Conservation (phyloP, 2,888 invertebrate genomes). For the Patella ulyssiponensis region DNA sequence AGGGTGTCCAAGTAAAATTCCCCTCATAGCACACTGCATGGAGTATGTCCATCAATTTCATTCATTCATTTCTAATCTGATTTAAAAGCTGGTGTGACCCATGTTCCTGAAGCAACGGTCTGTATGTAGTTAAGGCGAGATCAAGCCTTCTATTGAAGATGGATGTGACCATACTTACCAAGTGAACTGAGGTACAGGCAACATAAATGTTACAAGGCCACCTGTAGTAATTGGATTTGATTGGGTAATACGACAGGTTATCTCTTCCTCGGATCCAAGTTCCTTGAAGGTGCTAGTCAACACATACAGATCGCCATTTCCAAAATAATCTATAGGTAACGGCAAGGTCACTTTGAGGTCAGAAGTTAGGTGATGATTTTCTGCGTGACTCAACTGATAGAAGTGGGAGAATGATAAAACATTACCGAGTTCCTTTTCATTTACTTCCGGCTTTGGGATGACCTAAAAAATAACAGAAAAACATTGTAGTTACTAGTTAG, state of each 20-base stretch:
- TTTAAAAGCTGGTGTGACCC: too few species aligned
- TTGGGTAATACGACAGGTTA: constrained; percentile 29
- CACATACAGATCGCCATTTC: constrained; percentile 36
- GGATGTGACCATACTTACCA: constrained; percentile 14
- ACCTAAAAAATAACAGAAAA: constrained; percentile 31
- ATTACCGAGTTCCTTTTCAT: constrained; percentile 33
- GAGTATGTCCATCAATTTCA: too few species aligned
- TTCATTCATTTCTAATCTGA: not conserved
- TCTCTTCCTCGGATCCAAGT: constrained; percentile 6
- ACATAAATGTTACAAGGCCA: constrained; percentile 26
- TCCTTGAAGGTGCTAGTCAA: constrained; percentile 24
- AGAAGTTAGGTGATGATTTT: constrained; percentile 22
- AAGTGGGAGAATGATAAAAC: constrained; percentile 44
- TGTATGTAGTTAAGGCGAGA: too few species aligned
- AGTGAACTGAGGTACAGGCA: constrained; percentile 22
- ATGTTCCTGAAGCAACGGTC: too few species aligned
- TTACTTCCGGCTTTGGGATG: constrained; percentile 37
- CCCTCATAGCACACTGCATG: too few species aligned
- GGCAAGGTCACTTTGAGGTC: constrained; percentile 38
- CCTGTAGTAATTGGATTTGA: constrained; percentile 17
- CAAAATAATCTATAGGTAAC: constrained; percentile 40
- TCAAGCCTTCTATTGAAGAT: too few species aligned
- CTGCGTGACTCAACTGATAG: constrained; percentile 35
- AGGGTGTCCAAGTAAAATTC: too few species aligned
- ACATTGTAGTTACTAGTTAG: not conserved